Evolutionary conservation across 2,888 invertebrate species (phyloP).

Genomic region (Synergus gifuensis): DNA sequence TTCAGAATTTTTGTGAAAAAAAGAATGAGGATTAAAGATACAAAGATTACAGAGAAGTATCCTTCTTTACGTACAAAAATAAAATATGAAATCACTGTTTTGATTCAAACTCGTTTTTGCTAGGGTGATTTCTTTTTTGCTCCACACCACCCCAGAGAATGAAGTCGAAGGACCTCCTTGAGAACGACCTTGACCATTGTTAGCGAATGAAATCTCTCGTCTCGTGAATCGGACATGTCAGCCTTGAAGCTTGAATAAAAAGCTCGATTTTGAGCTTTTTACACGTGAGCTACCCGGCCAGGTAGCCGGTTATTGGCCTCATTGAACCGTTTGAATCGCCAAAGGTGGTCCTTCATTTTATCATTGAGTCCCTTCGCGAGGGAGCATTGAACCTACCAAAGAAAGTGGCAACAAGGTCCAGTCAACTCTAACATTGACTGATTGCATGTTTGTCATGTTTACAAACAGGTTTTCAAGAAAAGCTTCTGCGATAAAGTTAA

Average conservation of each 20-base stretch:
- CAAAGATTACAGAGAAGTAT: too few species aligned
- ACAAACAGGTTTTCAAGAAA: neutral
- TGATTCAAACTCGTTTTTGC: neutral
- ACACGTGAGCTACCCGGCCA: neutral
- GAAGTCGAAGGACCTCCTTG: slow-evolving; percentile 40
- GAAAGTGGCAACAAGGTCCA: neutral
- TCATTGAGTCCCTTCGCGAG: slow-evolving; percentile 2
- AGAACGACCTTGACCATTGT: slow-evolving; percentile 58
- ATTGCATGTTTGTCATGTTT: slow-evolving; percentile 1
- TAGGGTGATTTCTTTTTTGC: neutral
- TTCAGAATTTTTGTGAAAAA: neutral
- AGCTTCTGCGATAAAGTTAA: neutral
- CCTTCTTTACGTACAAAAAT: too few species aligned
- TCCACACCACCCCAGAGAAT: neutral
- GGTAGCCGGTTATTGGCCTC: neutral
- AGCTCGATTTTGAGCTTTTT: too few species aligned
- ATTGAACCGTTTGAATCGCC: neutral
- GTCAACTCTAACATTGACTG: neutral
- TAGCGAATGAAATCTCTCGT: slow-evolving; percentile 55
- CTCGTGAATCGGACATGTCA: slow-evolving; percentile 47
- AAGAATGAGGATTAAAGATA: neutral
- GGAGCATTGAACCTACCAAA: neutral
- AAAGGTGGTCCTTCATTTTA: slow-evolving; percentile 26
- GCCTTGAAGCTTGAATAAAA: slow-evolving; percentile 53
- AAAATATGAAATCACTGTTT: neutral